Evolutionary conservation across 2,888 invertebrate species (phyloP).

Genomic region (Drosophila mayaguana): DNA sequence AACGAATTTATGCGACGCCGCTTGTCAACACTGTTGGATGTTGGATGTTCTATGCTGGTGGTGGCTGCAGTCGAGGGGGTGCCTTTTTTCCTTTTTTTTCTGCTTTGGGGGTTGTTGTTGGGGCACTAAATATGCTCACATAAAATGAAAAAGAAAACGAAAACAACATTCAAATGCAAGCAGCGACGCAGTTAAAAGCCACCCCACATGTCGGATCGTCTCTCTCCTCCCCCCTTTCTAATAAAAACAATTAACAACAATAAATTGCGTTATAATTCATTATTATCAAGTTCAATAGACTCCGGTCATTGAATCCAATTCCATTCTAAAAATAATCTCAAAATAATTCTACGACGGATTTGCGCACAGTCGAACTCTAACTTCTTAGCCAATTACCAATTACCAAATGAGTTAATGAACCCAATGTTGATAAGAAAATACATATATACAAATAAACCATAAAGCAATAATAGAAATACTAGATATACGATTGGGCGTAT

Average conservation of each 20-base stretch:
- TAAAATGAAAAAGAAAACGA: constrained; percentile 10
- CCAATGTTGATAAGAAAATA: constrained; percentile 37
- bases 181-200: constrained; percentile 48
- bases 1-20: constrained; percentile 60
- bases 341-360: constrained; percentile 44
- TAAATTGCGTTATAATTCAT: constrained; percentile 73
- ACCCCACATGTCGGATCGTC: constrained; percentile 3
- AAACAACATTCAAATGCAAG: constrained; percentile 33
- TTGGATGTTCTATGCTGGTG: constrained; percentile 24
- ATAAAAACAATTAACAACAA: constrained; percentile 51
- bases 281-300: constrained; percentile 75
- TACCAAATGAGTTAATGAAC: constrained; percentile 65
- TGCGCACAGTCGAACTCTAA: constrained; percentile 44
- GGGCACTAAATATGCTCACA: constrained; percentile 32
- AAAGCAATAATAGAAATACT: background rate
- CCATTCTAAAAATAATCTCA: constrained; percentile 31
- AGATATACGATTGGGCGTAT: background rate
- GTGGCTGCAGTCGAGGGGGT: constrained; percentile 60
- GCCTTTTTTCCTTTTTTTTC: constrained; percentile 32
- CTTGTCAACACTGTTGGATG: constrained; percentile 43
- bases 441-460: background rate
- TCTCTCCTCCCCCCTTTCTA: background rate
- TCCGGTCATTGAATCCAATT: constrained; percentile 29
- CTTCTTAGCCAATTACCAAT: constrained; percentile 57
- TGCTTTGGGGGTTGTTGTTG: constrained; percentile 64